These are phyloP conservation scores for Caenorhabditis drosophilae DNA, from an alignment of 2,888 invertebrate genomes.

Conservation along the genomic window DNA sequence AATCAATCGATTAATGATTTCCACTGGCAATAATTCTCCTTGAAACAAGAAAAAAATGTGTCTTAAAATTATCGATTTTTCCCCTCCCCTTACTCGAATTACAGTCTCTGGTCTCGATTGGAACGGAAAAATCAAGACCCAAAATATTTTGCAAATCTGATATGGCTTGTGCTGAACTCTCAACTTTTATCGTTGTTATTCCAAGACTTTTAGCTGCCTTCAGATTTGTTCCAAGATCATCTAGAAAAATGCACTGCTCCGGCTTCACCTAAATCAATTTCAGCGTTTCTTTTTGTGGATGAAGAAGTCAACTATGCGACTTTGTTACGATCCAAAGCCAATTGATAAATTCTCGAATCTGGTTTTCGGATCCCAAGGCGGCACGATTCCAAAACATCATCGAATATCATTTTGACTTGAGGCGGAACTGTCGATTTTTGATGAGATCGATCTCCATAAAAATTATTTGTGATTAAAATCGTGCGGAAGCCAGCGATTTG, in stretches of 20 bases:
- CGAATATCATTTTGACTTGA: conserved; percentile 40
- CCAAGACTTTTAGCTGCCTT: conserved; percentile 70
- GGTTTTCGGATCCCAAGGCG: conserved; percentile 71
- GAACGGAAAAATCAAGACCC: conserved; percentile 19
- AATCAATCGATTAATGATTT: conserved; percentile 26
- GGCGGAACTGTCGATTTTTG: conserved; percentile 45
- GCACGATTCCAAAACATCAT: conserved; percentile 70
- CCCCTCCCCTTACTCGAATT: conserved; percentile 30
- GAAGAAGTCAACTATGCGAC: too few relatives aligned
- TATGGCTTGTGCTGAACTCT: conserved; percentile 28
- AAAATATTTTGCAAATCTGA: conserved; percentile 28
- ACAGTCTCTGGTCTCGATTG: conserved; percentile 45
- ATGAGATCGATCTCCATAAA: conserved; percentile 59
- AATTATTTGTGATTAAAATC: conserved; percentile 72
- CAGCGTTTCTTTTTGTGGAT: too few relatives aligned
- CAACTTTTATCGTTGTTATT: conserved; percentile 70
- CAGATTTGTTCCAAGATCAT: conserved; percentile 71
- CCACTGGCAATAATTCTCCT: conserved; percentile 44
- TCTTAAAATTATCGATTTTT: too few relatives aligned
- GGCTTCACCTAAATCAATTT: too few relatives aligned
- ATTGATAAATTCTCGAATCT: conserved; percentile 69
- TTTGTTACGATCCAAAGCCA: conserved; percentile 62
- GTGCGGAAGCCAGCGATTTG: conserved; percentile 70
- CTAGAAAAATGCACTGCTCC: conserved; percentile 69
- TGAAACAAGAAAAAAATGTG: conserved; percentile 1